Evolutionary conservation across 1,140 invertebrate genomes (phyloP), one percentile per base, ranked within the genome.

Genomic region (Caenorhabditis remanei): DNA sequence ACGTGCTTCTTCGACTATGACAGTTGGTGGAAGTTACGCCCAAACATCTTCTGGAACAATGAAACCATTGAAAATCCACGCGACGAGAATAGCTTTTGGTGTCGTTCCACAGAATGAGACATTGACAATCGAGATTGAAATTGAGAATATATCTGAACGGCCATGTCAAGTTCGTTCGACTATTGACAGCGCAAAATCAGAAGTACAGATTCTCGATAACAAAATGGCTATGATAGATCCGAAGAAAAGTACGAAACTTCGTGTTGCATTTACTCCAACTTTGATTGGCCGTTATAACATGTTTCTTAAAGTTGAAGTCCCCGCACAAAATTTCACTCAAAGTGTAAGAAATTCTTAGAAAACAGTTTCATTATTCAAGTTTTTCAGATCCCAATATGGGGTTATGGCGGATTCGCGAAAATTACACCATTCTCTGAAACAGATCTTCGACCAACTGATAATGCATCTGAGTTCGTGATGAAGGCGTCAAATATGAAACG

Each of bases 371-470:
- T 19, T 9, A 53, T 11, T 4, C 4, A 9, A 19, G 8, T 50
- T 50, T 53, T 50, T 50, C 71, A 79, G 71, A 79, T 79, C 24
- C 71, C 71, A 19, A 4, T 79, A 0, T 79, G 71, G 71, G 71
- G 71, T 13, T 13, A 9, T 7, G 43, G 46, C 4, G 71, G 71
- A 50, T 9, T 79, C 9, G 16, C 46, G 4, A 79, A 50, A 13
- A 14, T 79, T 11, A 9, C 19, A 11, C 40, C 43, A 8, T 3
- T 13, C 40, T 32, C 71, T 19, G 14, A 11, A 16, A n/a, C 19
- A 40, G 32, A 67, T 24, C 46, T 53, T 3, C 46, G 24, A 14
- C 40, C 43, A 24, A 79, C 43, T 3, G 9, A 9, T 8, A 79
- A 79, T 79, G n/a, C 43, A 13, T 79, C 71, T 4, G 71, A 79